Percentiles rank a stretch among this genome's conserved stretches.
Conservation (phyloP, 2,113 vertebrate species). For the Lepidothrix coronata region DNA sequence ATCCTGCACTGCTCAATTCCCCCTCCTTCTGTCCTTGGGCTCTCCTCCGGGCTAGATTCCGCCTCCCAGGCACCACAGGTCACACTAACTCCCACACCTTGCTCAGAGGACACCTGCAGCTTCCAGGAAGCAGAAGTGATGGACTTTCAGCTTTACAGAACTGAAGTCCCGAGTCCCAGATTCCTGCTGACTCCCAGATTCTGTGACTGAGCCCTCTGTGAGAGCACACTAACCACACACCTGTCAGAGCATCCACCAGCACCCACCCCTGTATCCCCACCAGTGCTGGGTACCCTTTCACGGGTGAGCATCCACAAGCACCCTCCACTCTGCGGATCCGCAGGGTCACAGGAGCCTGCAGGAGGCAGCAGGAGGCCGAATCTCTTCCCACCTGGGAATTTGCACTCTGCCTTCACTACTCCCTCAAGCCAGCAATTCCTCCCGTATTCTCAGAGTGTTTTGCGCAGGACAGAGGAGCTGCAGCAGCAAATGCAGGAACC, state of each 20-base stretch:
- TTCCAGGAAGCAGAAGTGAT: not conserved
- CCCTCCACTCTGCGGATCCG: not conserved
- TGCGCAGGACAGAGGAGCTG: not conserved
- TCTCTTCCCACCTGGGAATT: not conserved
- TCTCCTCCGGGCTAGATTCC: not conserved
- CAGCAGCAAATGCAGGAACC: not conserved
- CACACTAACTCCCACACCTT: accelerated
- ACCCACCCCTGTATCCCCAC: accelerated
- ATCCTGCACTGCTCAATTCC: not conserved
- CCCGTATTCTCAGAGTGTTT: not conserved
- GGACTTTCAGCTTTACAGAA: not conserved
- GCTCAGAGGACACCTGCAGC: not conserved
- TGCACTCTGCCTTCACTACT: not conserved
- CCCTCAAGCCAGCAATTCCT: not conserved
- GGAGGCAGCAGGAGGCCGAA: not conserved
- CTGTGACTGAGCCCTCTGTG: not conserved
- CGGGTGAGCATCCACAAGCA: accelerated
- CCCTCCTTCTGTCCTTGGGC: not conserved
- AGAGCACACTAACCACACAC: not conserved
- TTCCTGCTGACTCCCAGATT: not conserved
- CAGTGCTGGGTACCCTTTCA: accelerated
- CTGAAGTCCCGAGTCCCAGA: not conserved
- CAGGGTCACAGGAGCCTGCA: not conserved
- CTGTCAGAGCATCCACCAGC: not conserved
- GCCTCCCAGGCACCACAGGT: not conserved